These are phyloP conservation scores for Leucoraja ocellata DNA, from an alignment of 2,797 vertebrate genomes.

Conservation along the genomic window DNA sequence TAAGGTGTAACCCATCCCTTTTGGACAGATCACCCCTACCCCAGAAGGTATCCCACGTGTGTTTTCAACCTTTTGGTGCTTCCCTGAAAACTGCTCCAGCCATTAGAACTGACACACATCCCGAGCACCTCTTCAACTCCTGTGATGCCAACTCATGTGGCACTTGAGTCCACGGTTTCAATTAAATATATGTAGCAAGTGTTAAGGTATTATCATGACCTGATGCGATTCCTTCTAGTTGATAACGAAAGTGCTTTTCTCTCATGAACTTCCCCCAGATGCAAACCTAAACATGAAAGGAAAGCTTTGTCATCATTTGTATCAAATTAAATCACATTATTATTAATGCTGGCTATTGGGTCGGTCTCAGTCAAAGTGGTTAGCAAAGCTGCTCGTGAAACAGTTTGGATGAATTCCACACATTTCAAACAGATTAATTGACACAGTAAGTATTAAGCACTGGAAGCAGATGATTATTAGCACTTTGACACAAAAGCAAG, in stretches of 20 bases:
- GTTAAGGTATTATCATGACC: constrained; percentile 5
- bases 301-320: neutral
- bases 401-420: neutral
- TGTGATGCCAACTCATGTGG: neutral
- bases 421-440: neutral
- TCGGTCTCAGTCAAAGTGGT: neutral
- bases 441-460: constrained; percentile 34
- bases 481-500: neutral
- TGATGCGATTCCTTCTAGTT: neutral
- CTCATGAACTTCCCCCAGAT: neutral
- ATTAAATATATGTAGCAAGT: constrained; percentile 6
- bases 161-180: neutral
- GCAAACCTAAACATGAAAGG: neutral
- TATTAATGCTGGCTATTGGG: neutral
- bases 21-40: too few species aligned
- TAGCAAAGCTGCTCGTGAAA: neutral
- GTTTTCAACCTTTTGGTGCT: neutral
- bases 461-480: neutral
- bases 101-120: constrained; percentile 4
- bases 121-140: neutral
- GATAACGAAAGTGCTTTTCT: constrained; percentile 10
- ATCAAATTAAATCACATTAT: neutral
- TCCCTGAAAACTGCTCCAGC: neutral
- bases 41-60: neutral
- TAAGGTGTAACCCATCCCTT: too few species aligned